Evolutionary conservation across 2,888 invertebrate genomes (phyloP), one percentile per base, ranked within the genome.

Genomic region (Julus scandinavius): DNA sequence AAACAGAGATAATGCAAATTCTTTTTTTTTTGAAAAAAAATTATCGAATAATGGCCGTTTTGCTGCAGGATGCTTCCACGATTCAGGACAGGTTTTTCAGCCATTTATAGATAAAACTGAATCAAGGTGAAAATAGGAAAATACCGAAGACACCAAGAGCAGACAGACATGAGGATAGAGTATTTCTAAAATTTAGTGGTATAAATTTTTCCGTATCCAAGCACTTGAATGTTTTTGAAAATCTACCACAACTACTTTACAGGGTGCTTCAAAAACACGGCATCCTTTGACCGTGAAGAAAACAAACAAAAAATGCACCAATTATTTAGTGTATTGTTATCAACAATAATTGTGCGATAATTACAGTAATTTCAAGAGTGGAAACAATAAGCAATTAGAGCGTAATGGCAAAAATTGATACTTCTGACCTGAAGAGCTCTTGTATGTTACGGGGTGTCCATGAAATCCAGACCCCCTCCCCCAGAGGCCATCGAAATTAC

Each of bases 41-140:
- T 63, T 72, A 72, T 72, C 72, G 72, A 72, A 72, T 72, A 72
- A 72, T 72, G 20, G 72, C 72, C 17, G 72, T 72, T 72, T 72
- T 72, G 72, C 29, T 29, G 72, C 72, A 72, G 72, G 72, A 72
- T 72, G 72, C 29, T 54, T 20, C 72, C 29, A 72, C 72, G 29
- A 72, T 72, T 29, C 72, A 72, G 72, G 72, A 72, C 72, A 29
- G 72, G 72, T 63, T 72, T 72, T 72, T 15, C 6, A 9, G 72
- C 72, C 72, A 72, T 72, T 72, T n/a, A n/a, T 29, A 29, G 29
- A 29, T 20, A 20, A 6, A 72, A 72, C 20, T 72, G 20, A n/a
- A 72, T 29, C 72, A 72, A 72, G 72, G 72, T 72, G 72, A 72
- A 72, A 72, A n/a, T n/a, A 63, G 11, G 63, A 63, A 17, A 17